Evolutionary conservation across 2,113 vertebrate genomes (phyloP).

Genomic region (Saccopteryx leptura): DNA sequence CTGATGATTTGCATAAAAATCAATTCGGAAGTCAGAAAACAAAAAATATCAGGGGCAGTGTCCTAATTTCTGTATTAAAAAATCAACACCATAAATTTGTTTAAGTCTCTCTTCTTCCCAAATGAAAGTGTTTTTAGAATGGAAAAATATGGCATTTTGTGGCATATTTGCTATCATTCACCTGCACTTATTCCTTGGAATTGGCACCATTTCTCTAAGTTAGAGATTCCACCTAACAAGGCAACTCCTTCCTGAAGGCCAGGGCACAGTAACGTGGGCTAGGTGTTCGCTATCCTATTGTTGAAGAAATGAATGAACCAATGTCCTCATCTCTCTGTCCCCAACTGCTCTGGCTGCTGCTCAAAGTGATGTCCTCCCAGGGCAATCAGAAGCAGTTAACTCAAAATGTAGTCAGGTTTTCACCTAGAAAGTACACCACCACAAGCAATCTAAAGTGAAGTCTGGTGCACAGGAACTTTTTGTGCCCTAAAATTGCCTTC

Average conservation of each 20-base stretch:
- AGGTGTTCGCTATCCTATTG: background rate
- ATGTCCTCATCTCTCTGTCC: background rate
- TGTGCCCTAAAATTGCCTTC: background rate
- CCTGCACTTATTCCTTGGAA: background rate
- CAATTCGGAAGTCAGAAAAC: conserved; percentile 13
- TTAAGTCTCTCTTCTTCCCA: background rate
- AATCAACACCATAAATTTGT: conserved; percentile 12
- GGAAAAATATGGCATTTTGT: background rate
- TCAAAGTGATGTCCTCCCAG: background rate
- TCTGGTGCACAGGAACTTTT: background rate
- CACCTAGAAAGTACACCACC: background rate
- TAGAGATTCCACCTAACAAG: background rate
- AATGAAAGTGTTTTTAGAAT: background rate
- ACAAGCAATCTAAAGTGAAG: background rate
- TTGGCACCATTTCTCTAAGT: background rate
- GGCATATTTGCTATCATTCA: background rate
- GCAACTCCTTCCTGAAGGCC: background rate
- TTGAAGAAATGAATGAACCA: background rate
- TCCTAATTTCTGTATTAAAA: conserved; percentile 30
- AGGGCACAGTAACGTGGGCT: background rate
- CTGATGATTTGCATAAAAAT: background rate
- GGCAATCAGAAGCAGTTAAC: conserved; percentile 13
- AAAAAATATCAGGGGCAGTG: background rate
- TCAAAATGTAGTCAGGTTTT: conserved; percentile 27
- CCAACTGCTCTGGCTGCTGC: background rate